Percentiles rank a stretch among this genome's conserved stretches.
These are phyloP conservation scores for Triplophysa yarkandensis DNA, from an alignment of 2,797 vertebrate species.

Conservation along the genomic window DNA sequence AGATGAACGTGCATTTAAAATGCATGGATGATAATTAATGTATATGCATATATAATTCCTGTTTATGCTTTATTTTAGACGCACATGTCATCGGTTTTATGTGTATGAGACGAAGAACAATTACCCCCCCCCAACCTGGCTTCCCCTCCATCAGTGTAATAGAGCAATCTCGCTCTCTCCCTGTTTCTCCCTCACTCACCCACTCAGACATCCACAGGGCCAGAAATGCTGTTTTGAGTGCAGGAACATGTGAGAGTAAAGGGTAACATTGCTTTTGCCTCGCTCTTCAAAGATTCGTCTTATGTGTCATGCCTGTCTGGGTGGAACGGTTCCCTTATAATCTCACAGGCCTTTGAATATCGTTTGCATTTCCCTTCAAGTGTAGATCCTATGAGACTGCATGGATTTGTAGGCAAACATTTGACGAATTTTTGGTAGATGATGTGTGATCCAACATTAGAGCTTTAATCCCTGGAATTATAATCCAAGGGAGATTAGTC, in stretches of 20 bases:
- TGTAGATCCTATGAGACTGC: slow-evolving; percentile 11
- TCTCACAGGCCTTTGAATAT: slow-evolving; percentile 16
- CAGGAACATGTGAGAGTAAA: slow-evolving; percentile 11
- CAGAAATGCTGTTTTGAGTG: slow-evolving; percentile 19
- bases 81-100: slow-evolving; percentile 13
- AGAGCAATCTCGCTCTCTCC: not conserved
- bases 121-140: not conserved
- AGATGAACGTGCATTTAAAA: no score
- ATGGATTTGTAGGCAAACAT: not conserved
- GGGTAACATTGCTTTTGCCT: not conserved
- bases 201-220: slow-evolving; percentile 24
- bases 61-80: slow-evolving; percentile 2
- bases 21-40: no score
- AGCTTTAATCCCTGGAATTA: not conserved
- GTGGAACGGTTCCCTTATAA: not conserved
- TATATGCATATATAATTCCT: not conserved
- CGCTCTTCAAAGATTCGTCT: not conserved
- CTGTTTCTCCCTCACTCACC: slow-evolving; percentile 16
- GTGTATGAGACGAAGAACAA: slow-evolving; percentile 14
- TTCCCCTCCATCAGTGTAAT: not conserved
- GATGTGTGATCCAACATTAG: not conserved
- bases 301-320: not conserved
- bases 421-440: no score
- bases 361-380: slow-evolving; percentile 23
- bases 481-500: not conserved